Base-by-base conservation (phyloP, 2,113 vertebrate genomes). In the Gasterosteus nipponicus region DNA sequence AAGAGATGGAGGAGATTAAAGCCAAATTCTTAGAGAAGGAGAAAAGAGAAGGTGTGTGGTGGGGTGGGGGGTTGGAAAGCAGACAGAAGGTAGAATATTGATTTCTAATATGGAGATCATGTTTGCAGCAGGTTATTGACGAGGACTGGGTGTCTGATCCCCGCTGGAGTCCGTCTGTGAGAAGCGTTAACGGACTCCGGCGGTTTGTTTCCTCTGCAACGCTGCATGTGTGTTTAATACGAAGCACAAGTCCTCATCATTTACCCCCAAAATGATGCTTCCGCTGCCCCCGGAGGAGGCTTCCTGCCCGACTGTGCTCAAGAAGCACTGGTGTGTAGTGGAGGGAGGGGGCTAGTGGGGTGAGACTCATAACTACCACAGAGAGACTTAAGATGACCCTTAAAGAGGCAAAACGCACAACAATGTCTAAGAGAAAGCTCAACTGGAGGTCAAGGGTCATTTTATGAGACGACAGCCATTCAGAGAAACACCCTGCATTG, bases 91-190 rank as follows among this genome's bases (percentile, higher is more conserved):
- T 14, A 15, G 41, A 31, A 12, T 58, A 80, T 76, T 22, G 81
- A 83, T 75, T 38, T 15, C 41, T 71, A n/a, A 72, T 53, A 66
- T 62, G 67, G 76, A 79, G 76, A 79, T 83, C 46, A 54, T 42
- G 77, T 75, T 22, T 41, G 69, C 62, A 77, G 38, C 56, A 70
- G 75, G 15, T 71, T 58, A 57, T 77, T 2, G 75, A 70, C 42
- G 64, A 2, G 4, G 35, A 42, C 46, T 42, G 33, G 8, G 58
- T 60, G 4, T 38, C 31, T 19, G 57, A 14, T n/a, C 56, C 56
- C 6, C 44, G 6, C 44, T 47, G 44, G 44, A 47, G 44, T 18
- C 18, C 46, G 2, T 47, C 18, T 11, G 58, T 60, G 33, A 22
- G 46, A 19, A 19, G 29, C n/a, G 11, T 22, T 12, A 12, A 18